A percentile compares a stretch with the other conserved stretches of the same genome.
phyloP scores from a whole-genome alignment of 37 sponge, comb jelly and placozoan genomes.

The Mnemiopsis leidyi region DNA sequence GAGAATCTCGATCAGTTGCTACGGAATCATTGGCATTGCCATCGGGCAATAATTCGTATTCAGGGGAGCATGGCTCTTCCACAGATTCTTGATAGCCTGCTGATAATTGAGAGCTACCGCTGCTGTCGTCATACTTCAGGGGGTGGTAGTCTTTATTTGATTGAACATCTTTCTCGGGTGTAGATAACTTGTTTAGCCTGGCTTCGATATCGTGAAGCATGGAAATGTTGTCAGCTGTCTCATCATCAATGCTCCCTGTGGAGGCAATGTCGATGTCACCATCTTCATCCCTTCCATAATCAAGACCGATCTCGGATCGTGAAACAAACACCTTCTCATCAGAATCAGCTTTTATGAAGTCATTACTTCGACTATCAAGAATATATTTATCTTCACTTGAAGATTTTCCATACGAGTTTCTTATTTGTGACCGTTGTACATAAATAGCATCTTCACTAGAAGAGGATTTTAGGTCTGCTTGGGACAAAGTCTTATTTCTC shows the following conservation, averaged over 20 bases:
- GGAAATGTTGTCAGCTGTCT: slow-evolving; percentile 14
- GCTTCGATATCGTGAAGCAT: slow-evolving; percentile 32
- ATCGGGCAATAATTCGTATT: neutral
- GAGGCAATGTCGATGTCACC: neutral
- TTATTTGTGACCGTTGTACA: neutral
- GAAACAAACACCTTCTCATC: slow-evolving; percentile 31
- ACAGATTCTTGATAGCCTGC: neutral
- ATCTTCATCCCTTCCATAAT: neutral
- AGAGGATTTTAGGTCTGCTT: neutral
- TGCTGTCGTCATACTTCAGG: neutral
- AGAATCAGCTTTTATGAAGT: neutral
- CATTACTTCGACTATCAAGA: neutral
- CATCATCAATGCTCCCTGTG: slow-evolving; percentile 21
- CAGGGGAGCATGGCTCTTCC: no score
- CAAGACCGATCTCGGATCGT: neutral
- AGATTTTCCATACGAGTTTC: slow-evolving; percentile 15
- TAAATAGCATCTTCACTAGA: neutral
- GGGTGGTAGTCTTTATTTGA: neutral
- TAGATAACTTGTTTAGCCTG: neutral
- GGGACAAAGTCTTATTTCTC: neutral
- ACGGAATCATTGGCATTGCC: neutral
- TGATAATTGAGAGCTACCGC: neutral
- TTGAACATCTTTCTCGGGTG: neutral
- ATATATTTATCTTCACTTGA: neutral
- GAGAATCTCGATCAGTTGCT: slow-evolving; percentile 1